Evolutionary conservation across 2,888 invertebrate species (phyloP), one percentile per base, ranked within the genome.

Genomic region (Athrips mouffetella): DNA sequence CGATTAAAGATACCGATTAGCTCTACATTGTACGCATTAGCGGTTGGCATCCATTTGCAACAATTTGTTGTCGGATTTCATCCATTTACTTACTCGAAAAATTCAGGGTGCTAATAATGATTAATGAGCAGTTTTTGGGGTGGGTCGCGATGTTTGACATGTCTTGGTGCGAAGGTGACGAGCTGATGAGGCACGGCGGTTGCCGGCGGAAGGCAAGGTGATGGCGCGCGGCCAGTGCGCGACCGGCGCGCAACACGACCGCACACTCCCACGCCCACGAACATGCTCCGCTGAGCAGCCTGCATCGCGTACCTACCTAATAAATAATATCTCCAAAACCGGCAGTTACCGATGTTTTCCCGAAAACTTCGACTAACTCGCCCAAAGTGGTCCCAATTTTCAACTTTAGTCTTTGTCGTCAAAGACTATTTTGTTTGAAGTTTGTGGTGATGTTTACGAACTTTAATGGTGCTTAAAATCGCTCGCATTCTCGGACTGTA

Each of bases 191-290:
- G 50, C 52, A 60, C 60, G 63, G 62, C 61, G 59, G 58, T 13
- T 29, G 31, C 63, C 62, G 59, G 54, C 58, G 20, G 10, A 20
- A 3, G 18, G 8, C 37, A n/a, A 18, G 57, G 55, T 57, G 57
- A 47, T 51, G 50, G 49, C 52, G 56, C 37, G 55, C 65, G 72
- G 64, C 62, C 87, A 87, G 87, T 86, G 82, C 76, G 76, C 79
- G 76, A 67, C 77, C 76, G 70, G 79, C 82, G 71, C 73, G 85
- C 86, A 79, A 65, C 63, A 73, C 61, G 80, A 67, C 70, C 81
- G 78, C 84, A 81, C 78, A 73, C 71, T 67, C 69, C 15, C 31
- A 23, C 63, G 54, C 54, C 54, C 67, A 63, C 63, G 62, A 58
- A 49, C 67, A 73, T 73, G 75, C 70, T 71, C 68, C 63, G 50